phyloP scores from a whole-genome alignment of 2,113 vertebrate genomes.

The Jaculus jaculus region DNA sequence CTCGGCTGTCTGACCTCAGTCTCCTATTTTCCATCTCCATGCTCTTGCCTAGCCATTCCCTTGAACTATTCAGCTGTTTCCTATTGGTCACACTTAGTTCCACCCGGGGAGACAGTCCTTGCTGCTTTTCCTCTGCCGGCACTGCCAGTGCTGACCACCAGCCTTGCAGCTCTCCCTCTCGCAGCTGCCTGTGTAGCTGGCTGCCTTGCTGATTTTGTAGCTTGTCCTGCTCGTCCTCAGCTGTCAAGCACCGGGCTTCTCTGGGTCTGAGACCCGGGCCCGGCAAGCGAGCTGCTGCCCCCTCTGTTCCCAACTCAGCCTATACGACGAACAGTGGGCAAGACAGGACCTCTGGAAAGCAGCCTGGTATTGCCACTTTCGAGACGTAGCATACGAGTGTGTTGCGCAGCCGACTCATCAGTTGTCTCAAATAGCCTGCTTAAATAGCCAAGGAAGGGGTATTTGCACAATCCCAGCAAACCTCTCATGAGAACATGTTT shows the following conservation, averaged over 20 bases:
- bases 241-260: neutral
- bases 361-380: neutral
- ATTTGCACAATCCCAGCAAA: neutral
- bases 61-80: neutral
- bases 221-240: neutral
- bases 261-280: too few species aligned
- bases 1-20: neutral
- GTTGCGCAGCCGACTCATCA: neutral
- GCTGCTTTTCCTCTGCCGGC: neutral
- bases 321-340: neutral
- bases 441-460: neutral
- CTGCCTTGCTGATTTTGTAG: neutral
- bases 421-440: too few species aligned
- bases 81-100: neutral
- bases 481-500: neutral
- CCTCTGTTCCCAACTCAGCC: neutral
- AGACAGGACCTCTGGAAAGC: neutral
- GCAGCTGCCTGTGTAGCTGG: neutral
- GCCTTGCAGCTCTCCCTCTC: neutral
- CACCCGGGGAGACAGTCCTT: too few species aligned
- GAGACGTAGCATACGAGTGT: neutral
- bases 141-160: neutral
- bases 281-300: too few species aligned
- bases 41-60: too few species aligned
- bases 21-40: too few species aligned